Evolutionary conservation across 2,113 vertebrate species (phyloP), one percentile per base, ranked within the genome.

Genomic region (Orientallactaga bullata): DNA sequence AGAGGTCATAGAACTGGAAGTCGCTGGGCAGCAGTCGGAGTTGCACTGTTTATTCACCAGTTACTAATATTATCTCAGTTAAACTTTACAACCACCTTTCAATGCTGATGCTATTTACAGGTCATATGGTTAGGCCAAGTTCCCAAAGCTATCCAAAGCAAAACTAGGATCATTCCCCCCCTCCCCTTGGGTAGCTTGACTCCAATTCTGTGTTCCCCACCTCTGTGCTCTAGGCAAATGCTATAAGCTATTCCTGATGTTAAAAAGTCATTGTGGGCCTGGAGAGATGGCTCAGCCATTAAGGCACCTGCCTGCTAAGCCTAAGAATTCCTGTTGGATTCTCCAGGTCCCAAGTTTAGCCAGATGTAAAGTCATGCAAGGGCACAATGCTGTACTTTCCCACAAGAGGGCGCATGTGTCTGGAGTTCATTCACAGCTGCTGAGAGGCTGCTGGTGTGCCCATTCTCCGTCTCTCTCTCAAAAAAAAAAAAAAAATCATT

Each of bases 31-130:
- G 60, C 68, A 58, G 30, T 28, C 63, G 61, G 73, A 88, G 81
- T 84, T 1, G 6, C 51, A 35, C 39, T 63, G 60, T 90, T 77
- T 81, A 35, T 73, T 69, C 63, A 77, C 30, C 20, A 35, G 15
- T 66, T 85, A 47, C 23, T 69, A 23, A 23, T 91, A 66, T 17
- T 78, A 60, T 85, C 35, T 90, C 71, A 51, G n/a, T 77, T 91
- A 94, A 94, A 89, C 13, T 60, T 83, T 80, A 83, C 10, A 61
- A 28, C 20, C 7, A 77, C 71, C 12, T 72, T 74, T 77, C 60
- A 77, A 82, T 79, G 37, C 61, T 60, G 4, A 16, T 81, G 30
- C 26, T 71, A 37, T 58, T 88, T 88, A 79, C 24, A 60, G 11
- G 26, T 85, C 16, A 35, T 24, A 77, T 28, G 35, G 66, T 83